Percentiles rank a stretch among this genome's conserved stretches.
Conservation (phyloP, 2,113 vertebrate genomes). For the Festucalex cinctus region DNA sequence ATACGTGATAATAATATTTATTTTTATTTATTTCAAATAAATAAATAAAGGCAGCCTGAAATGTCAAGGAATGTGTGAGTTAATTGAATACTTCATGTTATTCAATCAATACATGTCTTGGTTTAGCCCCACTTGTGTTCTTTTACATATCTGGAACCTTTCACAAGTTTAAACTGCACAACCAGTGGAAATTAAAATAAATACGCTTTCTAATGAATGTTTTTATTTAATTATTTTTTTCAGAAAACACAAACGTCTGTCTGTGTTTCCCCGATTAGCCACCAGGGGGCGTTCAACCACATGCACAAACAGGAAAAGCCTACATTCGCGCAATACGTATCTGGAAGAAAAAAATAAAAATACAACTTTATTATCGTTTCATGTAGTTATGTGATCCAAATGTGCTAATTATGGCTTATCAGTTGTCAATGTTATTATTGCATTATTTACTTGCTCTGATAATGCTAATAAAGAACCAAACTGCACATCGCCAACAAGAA, state of each 20-base stretch:
- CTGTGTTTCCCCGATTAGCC: slow-evolving; percentile 28
- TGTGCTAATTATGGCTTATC: not conserved
- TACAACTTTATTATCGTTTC: not conserved
- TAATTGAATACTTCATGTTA: not conserved
- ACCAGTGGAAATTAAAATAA: not conserved
- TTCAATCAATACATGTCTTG: not conserved
- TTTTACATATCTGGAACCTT: not conserved
- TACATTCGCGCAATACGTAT: not conserved
- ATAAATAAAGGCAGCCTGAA: not conserved
- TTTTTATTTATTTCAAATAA: not conserved
- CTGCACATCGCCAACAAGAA: not conserved
- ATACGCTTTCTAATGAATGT: not conserved
- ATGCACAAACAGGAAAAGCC: not conserved
- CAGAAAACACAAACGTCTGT: not conserved
- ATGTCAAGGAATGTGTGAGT: not conserved
- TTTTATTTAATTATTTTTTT: not conserved
- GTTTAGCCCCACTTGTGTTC: not conserved
- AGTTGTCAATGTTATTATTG: not conserved
- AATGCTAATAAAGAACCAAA: not conserved
- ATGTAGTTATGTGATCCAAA: not conserved
- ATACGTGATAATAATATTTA: not conserved
- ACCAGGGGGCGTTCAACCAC: slow-evolving; percentile 62
- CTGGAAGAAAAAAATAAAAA: not conserved
- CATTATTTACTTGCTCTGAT: not conserved
- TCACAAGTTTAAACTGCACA: not conserved